Evolutionary conservation across 2,888 invertebrate species (phyloP).

Genomic region (Dicyrtoma fusca): DNA sequence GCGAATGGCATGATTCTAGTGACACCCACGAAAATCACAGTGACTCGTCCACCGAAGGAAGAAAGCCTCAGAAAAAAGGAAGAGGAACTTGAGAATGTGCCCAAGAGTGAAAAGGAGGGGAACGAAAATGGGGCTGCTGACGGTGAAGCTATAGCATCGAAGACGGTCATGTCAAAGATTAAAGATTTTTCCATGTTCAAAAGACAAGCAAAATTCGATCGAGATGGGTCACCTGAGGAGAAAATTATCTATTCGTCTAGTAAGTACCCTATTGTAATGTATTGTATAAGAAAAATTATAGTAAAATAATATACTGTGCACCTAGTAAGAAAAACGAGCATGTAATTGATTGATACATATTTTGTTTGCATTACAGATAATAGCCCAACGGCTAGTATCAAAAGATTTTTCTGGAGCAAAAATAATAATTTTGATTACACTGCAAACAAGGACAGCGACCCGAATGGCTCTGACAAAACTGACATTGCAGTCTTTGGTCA

Average conservation of each 20-base stretch:
- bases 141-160: neutral
- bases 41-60: conserved; percentile 14
- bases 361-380: conserved; percentile 8
- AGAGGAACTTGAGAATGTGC: no score
- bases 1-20: conserved; percentile 2
- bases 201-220: neutral
- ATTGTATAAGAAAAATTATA: no score
- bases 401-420: conserved; percentile 24
- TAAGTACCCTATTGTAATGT: neutral
- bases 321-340: no score
- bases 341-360: no score
- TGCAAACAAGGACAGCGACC: neutral
- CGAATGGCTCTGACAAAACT: no score
- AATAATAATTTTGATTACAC: conserved; percentile 32
- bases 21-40: conserved; percentile 29
- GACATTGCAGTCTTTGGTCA: no score
- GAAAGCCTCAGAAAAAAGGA: neutral
- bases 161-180: neutral
- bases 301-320: no score
- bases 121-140: no score
- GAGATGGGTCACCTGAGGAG: conserved; percentile 3
- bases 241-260: conserved; percentile 28
- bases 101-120: no score
- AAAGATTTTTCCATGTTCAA: neutral
- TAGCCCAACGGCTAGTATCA: conserved; percentile 9